A percentile compares a stretch with the other conserved stretches of the same genome.
Evolutionary conservation across 2,797 vertebrate species (phyloP).

Genomic region (Scolopax bukidnonensis): DNA sequence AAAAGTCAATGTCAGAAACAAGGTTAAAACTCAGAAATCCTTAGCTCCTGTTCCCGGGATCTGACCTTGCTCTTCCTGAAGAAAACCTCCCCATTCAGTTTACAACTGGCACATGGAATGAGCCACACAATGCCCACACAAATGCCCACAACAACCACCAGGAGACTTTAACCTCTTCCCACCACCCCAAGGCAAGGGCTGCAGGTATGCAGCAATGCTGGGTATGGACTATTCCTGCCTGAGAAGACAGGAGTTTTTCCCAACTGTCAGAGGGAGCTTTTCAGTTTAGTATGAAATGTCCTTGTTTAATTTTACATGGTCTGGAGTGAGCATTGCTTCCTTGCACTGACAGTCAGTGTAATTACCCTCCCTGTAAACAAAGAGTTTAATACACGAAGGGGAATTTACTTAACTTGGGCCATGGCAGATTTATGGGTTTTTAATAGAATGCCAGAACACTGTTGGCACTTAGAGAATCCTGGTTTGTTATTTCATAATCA

Average conservation of each 20-base stretch:
- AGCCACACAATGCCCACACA: neutral
- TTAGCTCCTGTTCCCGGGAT: neutral
- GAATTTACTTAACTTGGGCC: conserved; percentile 50
- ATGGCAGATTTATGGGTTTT: conserved; percentile 65
- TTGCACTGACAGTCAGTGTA: conserved; percentile 4
- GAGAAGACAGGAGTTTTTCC: neutral
- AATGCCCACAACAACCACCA: neutral
- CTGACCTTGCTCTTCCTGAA: neutral
- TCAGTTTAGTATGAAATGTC: neutral
- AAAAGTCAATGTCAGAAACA: neutral
- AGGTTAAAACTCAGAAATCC: neutral
- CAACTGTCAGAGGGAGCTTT: neutral
- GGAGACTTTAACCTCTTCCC: neutral
- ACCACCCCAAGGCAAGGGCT: rapidly evolving
- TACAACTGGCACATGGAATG: neutral
- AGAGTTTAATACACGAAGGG: conserved; percentile 14
- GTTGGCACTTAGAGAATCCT: conserved; percentile 58
- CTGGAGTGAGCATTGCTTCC: neutral
- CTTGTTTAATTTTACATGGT: neutral
- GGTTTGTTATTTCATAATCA: conserved; percentile 61
- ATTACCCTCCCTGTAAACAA: conserved; percentile 48
- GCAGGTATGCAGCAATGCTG: neutral
- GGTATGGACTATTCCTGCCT: neutral
- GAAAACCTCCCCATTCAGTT: neutral
- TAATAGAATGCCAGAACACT: conserved; percentile 51